Conservation (phyloP, 1,140 invertebrate species). For the Lordiphosa mommai region DNA sequence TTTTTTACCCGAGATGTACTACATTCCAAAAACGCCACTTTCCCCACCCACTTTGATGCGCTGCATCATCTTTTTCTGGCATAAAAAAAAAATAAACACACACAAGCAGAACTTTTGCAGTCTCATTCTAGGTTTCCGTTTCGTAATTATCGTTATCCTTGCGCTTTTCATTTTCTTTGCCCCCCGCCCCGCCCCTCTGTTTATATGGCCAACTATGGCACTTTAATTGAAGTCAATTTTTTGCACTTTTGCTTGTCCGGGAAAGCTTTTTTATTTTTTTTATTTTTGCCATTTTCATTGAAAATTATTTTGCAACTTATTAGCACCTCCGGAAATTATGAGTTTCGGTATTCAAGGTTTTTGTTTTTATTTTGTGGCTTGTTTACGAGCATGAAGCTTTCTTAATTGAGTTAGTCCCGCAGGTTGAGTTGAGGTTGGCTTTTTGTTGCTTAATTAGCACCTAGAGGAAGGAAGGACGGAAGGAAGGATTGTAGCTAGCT, state of each 20-base stretch:
- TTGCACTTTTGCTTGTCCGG: conserved; percentile 50
- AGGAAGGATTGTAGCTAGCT: neutral
- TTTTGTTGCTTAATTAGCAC: conserved; percentile 71
- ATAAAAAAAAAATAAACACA: conserved; percentile 64
- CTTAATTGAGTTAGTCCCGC: conserved; percentile 61
- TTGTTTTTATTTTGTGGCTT: conserved; percentile 44
- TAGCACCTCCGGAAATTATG: conserved; percentile 77
- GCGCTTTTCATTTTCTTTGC: conserved; percentile 12
- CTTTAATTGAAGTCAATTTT: conserved; percentile 77
- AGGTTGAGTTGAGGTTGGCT: conserved; percentile 31
- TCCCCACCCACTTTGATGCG: conserved; percentile 37
- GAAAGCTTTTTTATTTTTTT: conserved; percentile 26
- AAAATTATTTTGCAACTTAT: conserved; percentile 76
- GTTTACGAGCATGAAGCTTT: conserved; percentile 43
- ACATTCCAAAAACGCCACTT: conserved; percentile 48
- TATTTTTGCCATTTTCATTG: conserved; percentile 50
- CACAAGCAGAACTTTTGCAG: conserved; percentile 38
- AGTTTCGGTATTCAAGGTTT: conserved; percentile 42
- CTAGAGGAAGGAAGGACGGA: conserved; percentile 3
- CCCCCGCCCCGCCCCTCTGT: conserved; percentile 23
- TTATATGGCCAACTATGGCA: conserved; percentile 72
- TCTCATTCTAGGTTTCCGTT: conserved; percentile 40
- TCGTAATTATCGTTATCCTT: conserved; percentile 74
- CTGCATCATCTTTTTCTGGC: conserved; percentile 37
- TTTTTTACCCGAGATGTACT: conserved; percentile 65